A percentile compares a stretch with the other conserved stretches of the same genome.
These are phyloP conservation scores for Aphidius colemani DNA, from an alignment of 2,888 invertebrate genomes.

Conservation along the genomic window DNA sequence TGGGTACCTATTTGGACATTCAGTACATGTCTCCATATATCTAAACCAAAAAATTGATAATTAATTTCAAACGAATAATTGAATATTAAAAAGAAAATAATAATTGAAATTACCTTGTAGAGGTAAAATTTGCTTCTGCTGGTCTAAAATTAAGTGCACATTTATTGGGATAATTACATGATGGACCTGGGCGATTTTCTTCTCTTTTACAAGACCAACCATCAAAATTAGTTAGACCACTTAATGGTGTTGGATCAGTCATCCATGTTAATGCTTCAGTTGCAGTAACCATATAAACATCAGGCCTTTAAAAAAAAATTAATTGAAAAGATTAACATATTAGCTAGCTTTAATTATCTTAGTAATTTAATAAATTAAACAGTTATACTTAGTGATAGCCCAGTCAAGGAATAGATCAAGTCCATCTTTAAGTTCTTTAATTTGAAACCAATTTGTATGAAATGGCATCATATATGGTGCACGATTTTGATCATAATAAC, in stretches of 20 bases:
- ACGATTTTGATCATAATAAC: slow-evolving; percentile 84
- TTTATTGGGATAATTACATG: slow-evolving; percentile 81
- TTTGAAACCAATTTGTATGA: slow-evolving; percentile 97
- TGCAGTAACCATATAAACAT: slow-evolving; percentile 85
- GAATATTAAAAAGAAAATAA: slow-evolving; percentile 5
- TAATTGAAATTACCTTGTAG: slow-evolving; percentile 64
- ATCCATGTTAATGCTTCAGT: slow-evolving; percentile 91
- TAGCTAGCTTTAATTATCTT: not conserved
- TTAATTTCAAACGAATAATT: not conserved
- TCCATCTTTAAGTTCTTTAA: slow-evolving; percentile 79
- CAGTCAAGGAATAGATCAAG: slow-evolving; percentile 85
- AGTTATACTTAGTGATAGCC: slow-evolving; percentile 72
- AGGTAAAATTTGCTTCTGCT: slow-evolving; percentile 76
- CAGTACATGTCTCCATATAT: slow-evolving; percentile 85
- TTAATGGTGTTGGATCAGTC: slow-evolving; percentile 79
- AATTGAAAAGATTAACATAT: not conserved
- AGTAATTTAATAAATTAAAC: slow-evolving; percentile 1
- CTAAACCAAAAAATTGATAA: slow-evolving; percentile 53
- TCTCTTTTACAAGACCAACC: slow-evolving; percentile 80
- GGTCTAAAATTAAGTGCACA: slow-evolving; percentile 82
- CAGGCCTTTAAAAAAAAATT: slow-evolving; percentile 66
- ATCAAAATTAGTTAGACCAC: slow-evolving; percentile 73
- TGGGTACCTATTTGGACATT: slow-evolving; percentile 84
- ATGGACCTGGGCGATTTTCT: slow-evolving; percentile 72
- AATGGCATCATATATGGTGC: slow-evolving; percentile 95